Evolutionary conservation across 1,140 invertebrate genomes (phyloP), one percentile per base, ranked within the genome.

Genomic region (Tetragnatha versicolor): DNA sequence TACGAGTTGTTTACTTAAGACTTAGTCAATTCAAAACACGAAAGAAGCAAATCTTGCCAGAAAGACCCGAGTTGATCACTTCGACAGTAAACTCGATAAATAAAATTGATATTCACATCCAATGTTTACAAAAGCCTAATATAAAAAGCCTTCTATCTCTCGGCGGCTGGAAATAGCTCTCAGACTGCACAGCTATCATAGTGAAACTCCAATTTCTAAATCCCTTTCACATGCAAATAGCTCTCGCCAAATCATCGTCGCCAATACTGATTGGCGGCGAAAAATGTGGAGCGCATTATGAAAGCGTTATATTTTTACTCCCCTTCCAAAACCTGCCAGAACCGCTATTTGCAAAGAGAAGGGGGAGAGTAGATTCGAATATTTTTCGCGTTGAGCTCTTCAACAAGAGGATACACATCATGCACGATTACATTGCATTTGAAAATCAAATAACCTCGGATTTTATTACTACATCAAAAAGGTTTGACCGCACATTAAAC

Each of bases 281-380:
- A 69, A 68, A 53, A 69, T 33, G n/a, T 53, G 49, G 49, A 69
- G n/a, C 53, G 39, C 47, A 69, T 69, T 69, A 69, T 69, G 66
- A 69, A 69, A 69, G 53, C 39, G 47, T 69, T 53, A 69, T n/a
- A n/a, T 69, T 69, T 69, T 69, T 42, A 33, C 29, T 22, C 29
- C 20, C 3, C 5, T 68, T 22, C 12, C 33, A 25, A 45, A 68
- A 35, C 31, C 29, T 53, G 45, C 31, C 29, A 53, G 27, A 33
- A 22, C 33, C 35, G 49, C 42, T 47, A 69, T 69, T 69, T 51
- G 47, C 31, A 69, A 29, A 53, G 47, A 47, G 42, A 53, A 53
- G 47, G 27, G 53, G 35, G 37, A 22, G n/a, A 39, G 37, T 63
- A 31, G 37, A 42, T 63, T 63, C 60, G 66, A 45, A 69, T 69